Evolutionary conservation across 2,888 invertebrate genomes (phyloP), one percentile per base, ranked within the genome.

Genomic region (Ormia ochracea): DNA sequence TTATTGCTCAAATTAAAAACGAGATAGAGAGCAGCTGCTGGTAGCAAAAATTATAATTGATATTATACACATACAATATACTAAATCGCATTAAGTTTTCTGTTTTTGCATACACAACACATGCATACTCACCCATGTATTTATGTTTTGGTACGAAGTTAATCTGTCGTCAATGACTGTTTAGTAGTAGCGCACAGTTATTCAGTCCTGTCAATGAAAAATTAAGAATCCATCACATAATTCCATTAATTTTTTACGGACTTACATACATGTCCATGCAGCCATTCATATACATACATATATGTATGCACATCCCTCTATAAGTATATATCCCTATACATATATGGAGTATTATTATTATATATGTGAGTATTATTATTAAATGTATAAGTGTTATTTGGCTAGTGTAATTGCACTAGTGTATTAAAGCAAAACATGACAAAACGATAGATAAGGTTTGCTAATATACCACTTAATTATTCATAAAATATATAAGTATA

Each of bases 381-480:
- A n/a, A n/a, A n/a, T n/a, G n/a, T n/a, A n/a, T 54, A 3, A 50
- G 12, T 14, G 21, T 28, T 21, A 45, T 59, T 69, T 23, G 7
- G 9, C 9, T 36, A 59, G 48, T 36, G 48, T 59, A 33, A 9
- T 23, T 1, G 17, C 33, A 36, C n/a, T 58, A 36, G 28, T 56
- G 9, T n/a, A 48, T 26, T 48, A 23, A 31, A 61, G 38, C 54
- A 36, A 65, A 73, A 48, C 65, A 45, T 73, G 48, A 65, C 65
- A 74, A 74, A 65, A 65, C 10, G 36, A 56, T 72, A 59, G 68
- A 73, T 78, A 68, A 73, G 78, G 31, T 66, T 48, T 54, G 50
- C 69, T 69, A 50, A 74, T 74, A 65, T 73, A 78, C 68, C 41
- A 69, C 73, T 78, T 74, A 36, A 74, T 78, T 78, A 74, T 78